These are phyloP conservation scores for Tanypteryx hageni DNA, from an alignment of 2,888 invertebrate species.

Conservation along the genomic window DNA sequence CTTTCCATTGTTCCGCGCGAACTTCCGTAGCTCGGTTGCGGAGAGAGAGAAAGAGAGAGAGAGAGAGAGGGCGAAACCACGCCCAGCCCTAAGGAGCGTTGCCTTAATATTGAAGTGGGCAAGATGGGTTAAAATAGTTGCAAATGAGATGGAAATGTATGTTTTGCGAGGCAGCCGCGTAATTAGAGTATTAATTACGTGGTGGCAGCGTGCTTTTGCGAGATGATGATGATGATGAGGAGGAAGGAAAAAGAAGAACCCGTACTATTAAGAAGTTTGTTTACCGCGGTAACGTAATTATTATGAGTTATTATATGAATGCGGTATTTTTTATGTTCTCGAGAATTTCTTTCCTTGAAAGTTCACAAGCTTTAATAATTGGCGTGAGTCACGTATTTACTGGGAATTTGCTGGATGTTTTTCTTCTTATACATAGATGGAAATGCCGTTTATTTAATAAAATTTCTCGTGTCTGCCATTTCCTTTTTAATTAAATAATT, in stretches of 20 bases:
- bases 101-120: conserved; percentile 17
- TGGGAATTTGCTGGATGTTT: neutral
- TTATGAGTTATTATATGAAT: neutral
- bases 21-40: neutral
- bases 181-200: neutral
- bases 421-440: neutral
- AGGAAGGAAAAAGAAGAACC: neutral
- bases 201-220: neutral
- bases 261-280: neutral
- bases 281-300: neutral
- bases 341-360: neutral
- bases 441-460: neutral
- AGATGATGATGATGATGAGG: too few relatives aligned
- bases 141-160: conserved; percentile 35
- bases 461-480: too few relatives aligned
- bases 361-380: too few relatives aligned
- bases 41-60: neutral
- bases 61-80: neutral
- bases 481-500: too few relatives aligned
- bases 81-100: neutral
- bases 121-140: neutral
- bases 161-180: neutral
- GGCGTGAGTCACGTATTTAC: too few relatives aligned
- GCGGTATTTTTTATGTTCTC: neutral
- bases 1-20: neutral